Conservation (phyloP, 2,797 vertebrate genomes). For the Anas bahamensis region DNA sequence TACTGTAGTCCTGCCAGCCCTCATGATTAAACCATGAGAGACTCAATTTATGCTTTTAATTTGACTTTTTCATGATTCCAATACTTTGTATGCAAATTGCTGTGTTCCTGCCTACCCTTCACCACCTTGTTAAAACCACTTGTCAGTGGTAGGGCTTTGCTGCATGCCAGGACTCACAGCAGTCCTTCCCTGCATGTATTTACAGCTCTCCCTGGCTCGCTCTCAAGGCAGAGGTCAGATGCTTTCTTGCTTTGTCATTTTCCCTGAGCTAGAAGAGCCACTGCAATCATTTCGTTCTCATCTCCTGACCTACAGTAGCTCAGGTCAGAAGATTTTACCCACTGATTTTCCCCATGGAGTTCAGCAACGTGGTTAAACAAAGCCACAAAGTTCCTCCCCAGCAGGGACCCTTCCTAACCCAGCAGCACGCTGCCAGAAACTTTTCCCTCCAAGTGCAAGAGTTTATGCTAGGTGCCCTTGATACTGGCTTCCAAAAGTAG, state of each 20-base stretch:
- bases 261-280: background rate
- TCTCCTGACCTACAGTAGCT: background rate
- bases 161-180: background rate
- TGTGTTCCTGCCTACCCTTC: background rate
- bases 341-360: background rate
- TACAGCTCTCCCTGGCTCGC: background rate
- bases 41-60: constrained; percentile 8
- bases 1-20: background rate
- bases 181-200: background rate
- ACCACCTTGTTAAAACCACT: background rate
- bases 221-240: background rate
- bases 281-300: background rate
- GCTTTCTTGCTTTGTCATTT: background rate
- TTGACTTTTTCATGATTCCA: background rate
- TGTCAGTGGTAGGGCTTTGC: background rate
- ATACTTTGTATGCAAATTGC: background rate
- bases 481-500: background rate
- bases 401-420: background rate
- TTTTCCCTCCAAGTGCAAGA: background rate
- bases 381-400: background rate
- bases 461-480: background rate
- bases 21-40: background rate
- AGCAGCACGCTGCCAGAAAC: background rate
- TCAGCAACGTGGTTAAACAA: background rate
- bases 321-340: background rate